Conservation (phyloP, 2,797 vertebrate genomes). For the Crax fasciolata region DNA sequence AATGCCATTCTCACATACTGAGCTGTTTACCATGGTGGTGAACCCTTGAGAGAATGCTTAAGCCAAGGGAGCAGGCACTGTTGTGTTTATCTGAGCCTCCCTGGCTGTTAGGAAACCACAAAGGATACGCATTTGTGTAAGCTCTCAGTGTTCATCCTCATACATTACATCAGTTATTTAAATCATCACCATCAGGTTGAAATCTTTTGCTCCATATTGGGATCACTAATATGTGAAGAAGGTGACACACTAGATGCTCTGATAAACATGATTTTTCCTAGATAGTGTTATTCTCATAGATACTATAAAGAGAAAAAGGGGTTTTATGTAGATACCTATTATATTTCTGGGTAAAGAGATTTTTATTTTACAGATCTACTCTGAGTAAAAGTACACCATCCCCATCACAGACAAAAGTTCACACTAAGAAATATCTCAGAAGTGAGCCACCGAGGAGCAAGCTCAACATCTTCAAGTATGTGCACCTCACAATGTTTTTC, state of each 20-base stretch:
- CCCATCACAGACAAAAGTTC: rapidly evolving
- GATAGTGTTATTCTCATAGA: background rate
- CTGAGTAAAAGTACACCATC: rapidly evolving
- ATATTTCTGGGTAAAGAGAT: background rate
- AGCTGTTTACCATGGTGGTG: background rate
- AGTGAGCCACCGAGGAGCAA: background rate
- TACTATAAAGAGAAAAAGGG: rapidly evolving
- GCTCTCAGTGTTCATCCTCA: background rate
- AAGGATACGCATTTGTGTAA: rapidly evolving
- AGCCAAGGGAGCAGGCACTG: background rate
- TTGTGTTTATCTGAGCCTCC: background rate
- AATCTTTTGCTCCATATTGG: background rate
- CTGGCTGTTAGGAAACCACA: conserved; percentile 3
- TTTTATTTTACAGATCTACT: background rate
- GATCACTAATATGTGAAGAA: background rate
- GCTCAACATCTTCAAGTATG: background rate
- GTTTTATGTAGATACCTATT: background rate
- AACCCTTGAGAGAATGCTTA: background rate
- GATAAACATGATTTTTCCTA: background rate
- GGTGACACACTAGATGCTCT: background rate
- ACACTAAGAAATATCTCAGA: background rate
- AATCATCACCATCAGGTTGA: background rate
- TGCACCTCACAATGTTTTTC: background rate
- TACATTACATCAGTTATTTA: background rate
- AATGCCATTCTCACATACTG: background rate